Conservation (phyloP, 2,888 invertebrate genomes). For the Campoplex nolae region DNA sequence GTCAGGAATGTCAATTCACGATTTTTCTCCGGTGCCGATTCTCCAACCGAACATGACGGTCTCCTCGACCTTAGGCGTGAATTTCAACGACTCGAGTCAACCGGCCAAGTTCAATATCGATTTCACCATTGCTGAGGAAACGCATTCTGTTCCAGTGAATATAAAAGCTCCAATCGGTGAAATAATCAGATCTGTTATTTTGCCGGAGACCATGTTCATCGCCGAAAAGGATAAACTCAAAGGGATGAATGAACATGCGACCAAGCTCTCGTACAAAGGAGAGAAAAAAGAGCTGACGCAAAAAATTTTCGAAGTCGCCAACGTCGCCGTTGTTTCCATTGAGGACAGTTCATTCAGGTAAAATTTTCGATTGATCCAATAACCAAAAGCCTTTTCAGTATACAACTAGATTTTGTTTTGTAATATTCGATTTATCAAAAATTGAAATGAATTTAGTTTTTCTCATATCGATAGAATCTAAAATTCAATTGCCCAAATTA, state of each 20-base stretch:
- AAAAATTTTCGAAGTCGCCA: slow-evolving; percentile 91
- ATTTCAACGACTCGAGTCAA: slow-evolving; percentile 97
- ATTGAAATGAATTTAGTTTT: too few species aligned
- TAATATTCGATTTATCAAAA: too few species aligned
- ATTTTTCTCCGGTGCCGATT: slow-evolving; percentile 89
- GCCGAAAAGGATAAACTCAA: slow-evolving; percentile 91
- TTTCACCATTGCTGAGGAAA: slow-evolving; percentile 85
- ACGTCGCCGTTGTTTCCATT: slow-evolving; percentile 89
- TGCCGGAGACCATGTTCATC: slow-evolving; percentile 90
- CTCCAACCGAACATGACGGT: slow-evolving; percentile 89
- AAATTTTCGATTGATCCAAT: slow-evolving; percentile 19
- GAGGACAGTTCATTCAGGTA: slow-evolving; percentile 87
- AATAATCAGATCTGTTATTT: slow-evolving; percentile 91
- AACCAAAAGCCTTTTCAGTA: not conserved
- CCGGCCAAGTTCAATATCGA: slow-evolving; percentile 92
- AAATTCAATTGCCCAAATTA: too few species aligned
- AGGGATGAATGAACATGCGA: slow-evolving; percentile 95
- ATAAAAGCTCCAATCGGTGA: slow-evolving; percentile 95
- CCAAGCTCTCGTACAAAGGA: slow-evolving; percentile 84
- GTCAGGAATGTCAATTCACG: slow-evolving; percentile 90
- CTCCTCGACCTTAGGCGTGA: slow-evolving; percentile 91
- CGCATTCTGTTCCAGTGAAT: slow-evolving; percentile 83
- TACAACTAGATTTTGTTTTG: not conserved
- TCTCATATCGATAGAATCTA: too few species aligned
- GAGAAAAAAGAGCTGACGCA: slow-evolving; percentile 86